Evolutionary conservation across 2,888 invertebrate genomes (phyloP).

Genomic region (Acrobasis repandana): DNA sequence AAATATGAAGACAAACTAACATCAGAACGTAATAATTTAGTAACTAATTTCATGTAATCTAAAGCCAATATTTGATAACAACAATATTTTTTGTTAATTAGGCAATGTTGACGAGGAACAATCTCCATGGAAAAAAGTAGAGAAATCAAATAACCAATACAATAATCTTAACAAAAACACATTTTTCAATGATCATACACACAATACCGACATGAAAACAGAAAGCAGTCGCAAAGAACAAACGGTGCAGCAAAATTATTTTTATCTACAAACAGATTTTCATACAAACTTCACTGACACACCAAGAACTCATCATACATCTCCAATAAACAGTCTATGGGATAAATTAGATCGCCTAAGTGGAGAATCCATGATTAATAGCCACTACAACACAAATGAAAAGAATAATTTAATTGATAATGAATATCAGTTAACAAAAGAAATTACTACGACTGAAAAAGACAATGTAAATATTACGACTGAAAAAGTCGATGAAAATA

Average conservation of each 20-base stretch:
- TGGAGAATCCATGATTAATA: neutral
- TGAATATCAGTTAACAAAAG: neutral
- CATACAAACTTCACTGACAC: neutral
- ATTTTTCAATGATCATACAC: neutral
- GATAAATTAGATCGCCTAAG: slow-evolving; percentile 26
- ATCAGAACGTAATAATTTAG: neutral
- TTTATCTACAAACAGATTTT: neutral
- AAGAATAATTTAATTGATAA: neutral
- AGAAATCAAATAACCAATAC: slow-evolving; percentile 17
- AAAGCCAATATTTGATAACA: slow-evolving; percentile 1
- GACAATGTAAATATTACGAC: slow-evolving; percentile 10
- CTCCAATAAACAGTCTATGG: slow-evolving; percentile 29
- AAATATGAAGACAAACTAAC: neutral
- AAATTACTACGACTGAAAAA: slow-evolving; percentile 20
- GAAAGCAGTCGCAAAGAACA: neutral
- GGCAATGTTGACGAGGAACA: slow-evolving; percentile 31
- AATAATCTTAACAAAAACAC: neutral
- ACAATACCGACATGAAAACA: neutral
- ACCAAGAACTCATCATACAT: slow-evolving; percentile 20
- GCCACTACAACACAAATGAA: neutral
- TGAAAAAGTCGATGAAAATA: slow-evolving; percentile 12
- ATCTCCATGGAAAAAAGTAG: slow-evolving; percentile 36
- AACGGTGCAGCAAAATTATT: slow-evolving; percentile 2
- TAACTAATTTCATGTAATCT: neutral
- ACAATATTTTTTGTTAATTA: slow-evolving; percentile 26